A percentile compares a stretch with the other conserved stretches of the same genome.
These are phyloP conservation scores for Nemopilema nomurai DNA, from an alignment of 30 jellyfish, hydroid and myxozoan genomes.

Conservation along the genomic window DNA sequence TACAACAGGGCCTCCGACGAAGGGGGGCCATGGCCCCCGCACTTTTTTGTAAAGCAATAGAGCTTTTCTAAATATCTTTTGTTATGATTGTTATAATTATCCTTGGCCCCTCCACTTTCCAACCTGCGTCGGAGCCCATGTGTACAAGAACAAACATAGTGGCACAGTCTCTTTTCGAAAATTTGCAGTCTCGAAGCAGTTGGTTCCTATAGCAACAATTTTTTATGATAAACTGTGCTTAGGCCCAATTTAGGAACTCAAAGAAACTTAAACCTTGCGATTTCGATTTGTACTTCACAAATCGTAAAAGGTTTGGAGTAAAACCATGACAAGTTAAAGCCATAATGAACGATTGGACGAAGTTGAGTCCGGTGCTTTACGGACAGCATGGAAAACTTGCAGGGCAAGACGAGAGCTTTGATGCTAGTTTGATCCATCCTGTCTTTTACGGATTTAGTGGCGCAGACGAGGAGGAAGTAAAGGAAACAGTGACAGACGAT, in stretches of 20 bases:
- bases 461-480: background rate
- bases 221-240: background rate
- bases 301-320: too few relatives aligned
- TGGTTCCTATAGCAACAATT: background rate
- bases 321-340: background rate
- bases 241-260: background rate
- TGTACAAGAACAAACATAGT: background rate
- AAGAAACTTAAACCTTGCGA: background rate
- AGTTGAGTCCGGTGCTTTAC: constrained; percentile 33
- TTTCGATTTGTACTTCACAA: too few relatives aligned
- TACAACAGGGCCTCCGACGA: too few relatives aligned
- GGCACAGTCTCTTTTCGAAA: background rate
- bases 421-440: constrained; percentile 31
- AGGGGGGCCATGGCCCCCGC: too few relatives aligned
- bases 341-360: constrained; percentile 31
- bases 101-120: background rate
- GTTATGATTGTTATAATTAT: background rate
- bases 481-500: background rate
- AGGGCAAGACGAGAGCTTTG: background rate
- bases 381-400: constrained; percentile 18
- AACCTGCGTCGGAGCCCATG: background rate
- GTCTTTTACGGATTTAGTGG: constrained; percentile 51
- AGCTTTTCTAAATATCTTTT: background rate
- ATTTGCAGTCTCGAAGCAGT: background rate
- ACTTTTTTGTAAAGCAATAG: too few relatives aligned